Percentiles rank a stretch among this genome's conserved stretches.
These are phyloP conservation scores for Sitophilus oryzae DNA, from an alignment of 1,140 invertebrate genomes.

Conservation along the genomic window DNA sequence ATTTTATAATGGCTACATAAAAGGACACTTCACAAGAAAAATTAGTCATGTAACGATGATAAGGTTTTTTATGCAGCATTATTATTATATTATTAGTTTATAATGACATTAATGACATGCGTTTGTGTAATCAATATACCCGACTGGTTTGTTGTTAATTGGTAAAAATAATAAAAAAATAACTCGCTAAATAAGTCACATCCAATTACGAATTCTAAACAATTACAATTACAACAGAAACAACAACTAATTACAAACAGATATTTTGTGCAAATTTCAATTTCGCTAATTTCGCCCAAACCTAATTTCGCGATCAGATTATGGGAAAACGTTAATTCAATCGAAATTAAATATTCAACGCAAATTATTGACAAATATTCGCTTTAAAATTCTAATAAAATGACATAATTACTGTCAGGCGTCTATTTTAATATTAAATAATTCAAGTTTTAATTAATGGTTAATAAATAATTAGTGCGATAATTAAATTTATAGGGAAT, in stretches of 20 bases:
- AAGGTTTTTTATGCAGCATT: too few relatives aligned
- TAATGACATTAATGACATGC: too few relatives aligned
- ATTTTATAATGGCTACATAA: too few relatives aligned
- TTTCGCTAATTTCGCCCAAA: neutral
- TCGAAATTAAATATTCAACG: neutral
- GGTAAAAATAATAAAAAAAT: too few relatives aligned
- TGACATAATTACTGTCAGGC: constrained; percentile 4
- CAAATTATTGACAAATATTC: constrained; percentile 3
- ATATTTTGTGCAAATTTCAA: neutral
- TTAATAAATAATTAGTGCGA: constrained; percentile 10
- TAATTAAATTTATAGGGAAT: constrained; percentile 13
- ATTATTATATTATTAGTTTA: too few relatives aligned
- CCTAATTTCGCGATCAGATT: neutral
- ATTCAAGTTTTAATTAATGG: constrained; percentile 12
- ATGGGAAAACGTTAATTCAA: neutral
- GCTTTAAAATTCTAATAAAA: constrained; percentile 6
- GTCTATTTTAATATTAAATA: constrained; percentile 7
- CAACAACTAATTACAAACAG: neutral
- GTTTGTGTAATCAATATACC: too few relatives aligned
- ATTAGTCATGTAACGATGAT: too few relatives aligned
- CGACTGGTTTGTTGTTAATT: too few relatives aligned
- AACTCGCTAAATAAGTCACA: neutral
- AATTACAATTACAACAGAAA: too few relatives aligned
- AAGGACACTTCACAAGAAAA: too few relatives aligned
- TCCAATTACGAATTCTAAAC: too few relatives aligned